Percentiles rank a stretch among this genome's conserved stretches.
Evolutionary conservation across 2,797 vertebrate genomes (phyloP).

Genomic region (Alca torda): DNA sequence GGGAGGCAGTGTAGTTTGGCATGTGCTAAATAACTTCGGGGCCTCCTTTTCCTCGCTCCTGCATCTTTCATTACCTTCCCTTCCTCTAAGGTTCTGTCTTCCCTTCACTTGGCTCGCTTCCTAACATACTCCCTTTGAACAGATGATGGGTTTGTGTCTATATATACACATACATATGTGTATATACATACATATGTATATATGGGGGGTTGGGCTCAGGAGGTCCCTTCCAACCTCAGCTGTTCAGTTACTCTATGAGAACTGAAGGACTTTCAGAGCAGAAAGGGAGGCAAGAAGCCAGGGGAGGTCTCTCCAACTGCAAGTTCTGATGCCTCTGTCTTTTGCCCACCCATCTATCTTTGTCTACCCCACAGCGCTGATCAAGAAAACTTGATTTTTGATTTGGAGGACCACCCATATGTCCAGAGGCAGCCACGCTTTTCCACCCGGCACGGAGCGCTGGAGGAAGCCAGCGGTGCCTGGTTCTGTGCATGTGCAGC

Average conservation of each 20-base stretch:
- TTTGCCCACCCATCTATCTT: background rate
- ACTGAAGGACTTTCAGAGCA: background rate
- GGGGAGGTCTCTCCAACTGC: background rate
- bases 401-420: rapidly evolving
- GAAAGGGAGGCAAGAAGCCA: background rate
- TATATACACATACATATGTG: background rate
- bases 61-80: background rate
- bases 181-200: background rate
- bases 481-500: background rate
- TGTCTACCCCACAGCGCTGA: rapidly evolving
- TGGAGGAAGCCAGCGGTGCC: background rate
- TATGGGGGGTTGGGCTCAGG: background rate
- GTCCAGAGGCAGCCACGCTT: background rate
- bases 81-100: background rate
- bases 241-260: background rate
- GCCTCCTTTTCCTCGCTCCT: background rate
- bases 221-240: background rate
- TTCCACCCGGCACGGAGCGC: background rate
- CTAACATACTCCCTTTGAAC: background rate
- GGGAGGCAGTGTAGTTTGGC: background rate
- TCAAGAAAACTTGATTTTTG: background rate
- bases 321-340: background rate
- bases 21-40: rapidly evolving
- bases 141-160: background rate
- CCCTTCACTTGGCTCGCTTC: background rate